These are phyloP conservation scores for Glossophaga mutica DNA, from an alignment of 2,797 vertebrate species.

Conservation along the genomic window DNA sequence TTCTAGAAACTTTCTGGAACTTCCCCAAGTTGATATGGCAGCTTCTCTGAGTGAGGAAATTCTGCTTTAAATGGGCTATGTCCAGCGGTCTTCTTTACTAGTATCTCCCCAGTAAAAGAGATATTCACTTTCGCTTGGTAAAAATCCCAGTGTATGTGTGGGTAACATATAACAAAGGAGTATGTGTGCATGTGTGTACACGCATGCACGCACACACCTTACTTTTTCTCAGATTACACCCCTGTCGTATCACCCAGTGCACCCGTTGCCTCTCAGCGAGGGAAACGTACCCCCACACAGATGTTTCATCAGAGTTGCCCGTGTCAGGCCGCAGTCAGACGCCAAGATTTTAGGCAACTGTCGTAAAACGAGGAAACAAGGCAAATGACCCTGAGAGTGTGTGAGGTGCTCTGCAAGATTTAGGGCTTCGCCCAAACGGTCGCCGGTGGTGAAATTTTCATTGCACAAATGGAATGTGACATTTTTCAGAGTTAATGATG, in stretches of 20 bases:
- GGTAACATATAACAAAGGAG: not conserved
- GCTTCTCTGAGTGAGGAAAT: slow-evolving; percentile 4
- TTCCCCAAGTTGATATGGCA: not conserved
- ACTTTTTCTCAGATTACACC: not conserved
- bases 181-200: not conserved
- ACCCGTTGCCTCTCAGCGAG: not conserved
- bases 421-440: slow-evolving; percentile 40
- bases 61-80: not conserved
- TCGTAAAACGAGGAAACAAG: slow-evolving; percentile 37
- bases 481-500: slow-evolving; percentile 66
- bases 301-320: not conserved
- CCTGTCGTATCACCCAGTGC: not conserved
- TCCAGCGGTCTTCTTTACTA: not conserved
- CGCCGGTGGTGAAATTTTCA: slow-evolving; percentile 32
- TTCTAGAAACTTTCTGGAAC: slow-evolving; percentile 48
- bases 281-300: not conserved
- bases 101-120: not conserved
- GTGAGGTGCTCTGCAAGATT: slow-evolving; percentile 63
- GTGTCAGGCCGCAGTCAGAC: not conserved
- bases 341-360: not conserved
- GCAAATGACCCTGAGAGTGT: slow-evolving; percentile 33
- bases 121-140: not conserved
- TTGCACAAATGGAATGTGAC: slow-evolving; percentile 77
- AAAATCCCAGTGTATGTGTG: not conserved
- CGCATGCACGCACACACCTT: not conserved